These are phyloP conservation scores for Piaya cayana DNA, from an alignment of 2,113 vertebrate genomes.

Conservation along the genomic window DNA sequence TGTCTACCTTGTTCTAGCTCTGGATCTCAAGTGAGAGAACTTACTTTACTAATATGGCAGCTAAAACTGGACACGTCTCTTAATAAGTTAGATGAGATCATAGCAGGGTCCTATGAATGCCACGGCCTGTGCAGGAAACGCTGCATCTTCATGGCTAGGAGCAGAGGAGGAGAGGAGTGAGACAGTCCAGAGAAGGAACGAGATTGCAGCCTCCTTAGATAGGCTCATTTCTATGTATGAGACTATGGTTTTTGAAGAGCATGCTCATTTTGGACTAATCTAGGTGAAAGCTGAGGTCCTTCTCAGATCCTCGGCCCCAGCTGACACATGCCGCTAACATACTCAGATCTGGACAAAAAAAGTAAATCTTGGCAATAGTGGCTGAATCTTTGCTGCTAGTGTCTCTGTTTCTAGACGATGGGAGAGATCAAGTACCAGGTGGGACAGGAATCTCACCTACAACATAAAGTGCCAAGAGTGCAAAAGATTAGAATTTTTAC, in stretches of 20 bases:
- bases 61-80: not conserved
- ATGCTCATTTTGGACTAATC: accelerated
- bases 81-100: not conserved
- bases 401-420: not conserved
- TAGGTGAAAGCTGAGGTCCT: not conserved
- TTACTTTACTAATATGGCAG: not conserved
- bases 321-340: not conserved
- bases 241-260: not conserved
- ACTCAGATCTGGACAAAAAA: not conserved
- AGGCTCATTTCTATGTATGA: not conserved
- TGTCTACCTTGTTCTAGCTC: not conserved
- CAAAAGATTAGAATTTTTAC: not conserved
- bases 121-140: not conserved
- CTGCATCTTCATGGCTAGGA: not conserved
- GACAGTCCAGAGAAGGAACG: not conserved
- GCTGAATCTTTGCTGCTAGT: not conserved
- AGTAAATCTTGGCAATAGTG: not conserved
- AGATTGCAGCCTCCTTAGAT: not conserved
- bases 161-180: not conserved
- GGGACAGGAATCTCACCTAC: not conserved
- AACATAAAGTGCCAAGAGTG: not conserved
- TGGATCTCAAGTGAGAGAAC: not conserved
- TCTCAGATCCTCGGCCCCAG: not conserved
- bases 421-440: not conserved
- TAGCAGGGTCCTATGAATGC: not conserved